Conservation (phyloP, 2,113 vertebrate species). For the Cheilinus undulatus region DNA sequence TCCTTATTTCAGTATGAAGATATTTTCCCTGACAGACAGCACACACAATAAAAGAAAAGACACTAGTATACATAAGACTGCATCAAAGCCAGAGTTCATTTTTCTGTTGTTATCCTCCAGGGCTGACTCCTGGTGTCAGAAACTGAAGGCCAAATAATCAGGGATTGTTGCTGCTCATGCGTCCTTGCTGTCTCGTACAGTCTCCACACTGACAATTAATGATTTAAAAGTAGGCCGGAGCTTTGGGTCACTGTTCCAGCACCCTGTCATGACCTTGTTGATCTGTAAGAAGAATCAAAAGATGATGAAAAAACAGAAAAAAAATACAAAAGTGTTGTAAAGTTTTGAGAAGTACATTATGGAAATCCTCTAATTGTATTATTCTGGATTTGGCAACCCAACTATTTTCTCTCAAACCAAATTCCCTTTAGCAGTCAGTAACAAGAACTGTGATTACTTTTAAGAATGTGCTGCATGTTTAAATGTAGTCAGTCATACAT, state of each 20-base stretch:
- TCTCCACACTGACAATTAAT: conserved; percentile 87
- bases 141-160: conserved; percentile 32
- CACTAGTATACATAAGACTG: too few species aligned
- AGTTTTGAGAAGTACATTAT: too few species aligned
- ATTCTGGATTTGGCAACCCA: too few species aligned
- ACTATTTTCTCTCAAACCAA: too few species aligned
- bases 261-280: conserved; percentile 90
- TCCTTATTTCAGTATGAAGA: not conserved
- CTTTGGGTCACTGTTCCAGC: conserved; percentile 88
- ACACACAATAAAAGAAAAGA: not conserved
- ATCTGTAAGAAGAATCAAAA: conserved; percentile 81
- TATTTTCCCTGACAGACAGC: not conserved
- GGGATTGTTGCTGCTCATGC: conserved; percentile 74
- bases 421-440: too few species aligned
- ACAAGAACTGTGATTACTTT: too few species aligned
- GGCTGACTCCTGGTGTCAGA: not conserved
- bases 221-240: conserved; percentile 89
- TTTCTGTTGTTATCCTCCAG: not conserved
- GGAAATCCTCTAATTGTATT: too few species aligned
- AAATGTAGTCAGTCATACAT: too few species aligned
- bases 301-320: not conserved
- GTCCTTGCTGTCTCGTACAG: conserved; percentile 84
- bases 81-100: not conserved
- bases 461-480: too few species aligned
- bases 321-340: too few species aligned